Conservation (phyloP, 2,888 invertebrate species). For the Kuschelorhynchus macadamiae region DNA sequence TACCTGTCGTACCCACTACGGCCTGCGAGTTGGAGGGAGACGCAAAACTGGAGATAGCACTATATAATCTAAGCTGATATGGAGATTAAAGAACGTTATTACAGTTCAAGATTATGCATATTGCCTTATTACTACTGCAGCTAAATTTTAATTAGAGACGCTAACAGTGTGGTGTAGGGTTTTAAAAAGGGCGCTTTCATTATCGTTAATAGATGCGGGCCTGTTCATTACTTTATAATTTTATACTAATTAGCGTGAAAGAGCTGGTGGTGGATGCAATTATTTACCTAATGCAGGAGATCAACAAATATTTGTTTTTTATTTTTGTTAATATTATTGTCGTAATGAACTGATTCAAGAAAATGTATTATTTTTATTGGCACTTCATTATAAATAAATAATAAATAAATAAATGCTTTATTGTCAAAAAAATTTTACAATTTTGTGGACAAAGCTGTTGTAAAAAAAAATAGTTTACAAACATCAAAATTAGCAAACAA, state of each 20-base stretch:
- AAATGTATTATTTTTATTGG: background rate
- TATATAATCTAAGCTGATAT: constrained; percentile 37
- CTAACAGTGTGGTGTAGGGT: constrained; percentile 13
- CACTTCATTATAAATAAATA: background rate
- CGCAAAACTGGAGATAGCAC: constrained; percentile 1
- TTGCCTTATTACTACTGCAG: constrained; percentile 50
- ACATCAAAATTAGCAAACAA: too few relatives aligned
- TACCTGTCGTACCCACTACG: constrained; percentile 9
- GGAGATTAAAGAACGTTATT: constrained; percentile 57
- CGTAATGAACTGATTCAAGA: too few relatives aligned
- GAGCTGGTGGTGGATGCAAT: too few relatives aligned
- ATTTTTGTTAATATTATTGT: too few relatives aligned
- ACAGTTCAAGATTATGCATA: constrained; percentile 57
- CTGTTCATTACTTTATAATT: background rate
- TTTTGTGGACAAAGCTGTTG: too few relatives aligned
- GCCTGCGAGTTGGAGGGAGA: background rate
- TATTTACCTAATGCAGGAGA: too few relatives aligned
- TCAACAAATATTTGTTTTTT: too few relatives aligned
- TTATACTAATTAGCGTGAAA: background rate
- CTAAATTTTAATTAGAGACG: constrained; percentile 35
- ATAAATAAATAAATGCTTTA: too few relatives aligned
- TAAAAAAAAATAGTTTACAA: too few relatives aligned
- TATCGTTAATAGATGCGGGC: background rate
- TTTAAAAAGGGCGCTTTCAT: constrained; percentile 17
- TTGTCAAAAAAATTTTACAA: too few relatives aligned